These are phyloP conservation scores for Cherax destructor DNA, from an alignment of 1,140 invertebrate genomes.

Conservation along the genomic window DNA sequence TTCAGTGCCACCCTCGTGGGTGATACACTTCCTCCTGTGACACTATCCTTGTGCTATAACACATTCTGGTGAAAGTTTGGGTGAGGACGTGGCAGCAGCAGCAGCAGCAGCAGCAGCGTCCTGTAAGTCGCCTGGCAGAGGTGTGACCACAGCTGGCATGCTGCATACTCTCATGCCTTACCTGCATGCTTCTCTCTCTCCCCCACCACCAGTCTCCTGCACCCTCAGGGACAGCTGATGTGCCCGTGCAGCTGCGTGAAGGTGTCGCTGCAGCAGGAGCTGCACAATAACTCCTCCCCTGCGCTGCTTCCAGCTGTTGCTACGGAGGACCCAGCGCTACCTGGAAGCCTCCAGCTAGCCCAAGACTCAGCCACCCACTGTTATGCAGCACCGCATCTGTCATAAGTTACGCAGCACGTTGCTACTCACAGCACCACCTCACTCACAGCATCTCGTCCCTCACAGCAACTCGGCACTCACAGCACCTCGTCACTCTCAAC, in stretches of 20 bases:
- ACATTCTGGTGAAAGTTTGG: conserved; percentile 32
- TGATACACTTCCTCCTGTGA: conserved; percentile 1
- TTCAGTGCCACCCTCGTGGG: background rate
- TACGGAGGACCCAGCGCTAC: conserved; percentile 30
- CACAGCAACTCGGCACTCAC: no score
- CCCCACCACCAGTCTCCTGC: background rate
- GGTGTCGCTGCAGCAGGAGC: background rate
- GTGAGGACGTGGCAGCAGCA: conserved; percentile 15
- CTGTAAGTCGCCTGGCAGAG: conserved; percentile 34
- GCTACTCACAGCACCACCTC: no score
- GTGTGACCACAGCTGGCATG: conserved; percentile 41
- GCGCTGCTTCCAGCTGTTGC: conserved; percentile 25
- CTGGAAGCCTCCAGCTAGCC: conserved; percentile 15
- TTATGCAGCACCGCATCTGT: background rate
- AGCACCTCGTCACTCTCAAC: no score
- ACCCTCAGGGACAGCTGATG: background rate
- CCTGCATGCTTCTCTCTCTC: conserved; percentile 6
- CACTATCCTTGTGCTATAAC: conserved; percentile 10
- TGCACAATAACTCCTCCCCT: background rate
- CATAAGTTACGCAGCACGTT: no score
- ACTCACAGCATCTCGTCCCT: no score
- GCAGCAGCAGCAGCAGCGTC: conserved; percentile 22
- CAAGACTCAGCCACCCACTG: background rate
- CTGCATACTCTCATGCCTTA: conserved; percentile 22
- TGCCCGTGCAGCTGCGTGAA: background rate